Evolutionary conservation across 2,113 vertebrate genomes (phyloP).

Genomic region (Cyprichromis sp.): DNA sequence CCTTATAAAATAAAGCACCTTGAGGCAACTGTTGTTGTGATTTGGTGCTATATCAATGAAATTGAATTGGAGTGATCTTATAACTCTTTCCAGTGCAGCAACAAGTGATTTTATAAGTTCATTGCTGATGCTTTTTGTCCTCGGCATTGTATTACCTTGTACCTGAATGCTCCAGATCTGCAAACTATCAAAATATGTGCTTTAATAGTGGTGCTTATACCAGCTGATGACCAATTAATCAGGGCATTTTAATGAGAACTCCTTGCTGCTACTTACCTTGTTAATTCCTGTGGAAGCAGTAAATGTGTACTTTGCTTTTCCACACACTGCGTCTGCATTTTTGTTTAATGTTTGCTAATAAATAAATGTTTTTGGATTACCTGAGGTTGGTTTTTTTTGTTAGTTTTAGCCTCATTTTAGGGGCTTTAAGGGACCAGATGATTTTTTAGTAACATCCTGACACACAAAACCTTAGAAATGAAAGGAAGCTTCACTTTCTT

Average conservation of each 20-base stretch:
- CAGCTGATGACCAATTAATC: background rate
- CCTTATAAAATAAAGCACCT: background rate
- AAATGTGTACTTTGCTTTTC: background rate
- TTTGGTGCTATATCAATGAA: background rate
- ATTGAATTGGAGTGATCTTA: background rate
- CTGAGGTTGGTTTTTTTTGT: background rate
- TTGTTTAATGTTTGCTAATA: background rate
- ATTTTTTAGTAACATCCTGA: background rate
- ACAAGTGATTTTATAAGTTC: background rate
- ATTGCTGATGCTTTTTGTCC: background rate
- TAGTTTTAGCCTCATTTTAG: background rate
- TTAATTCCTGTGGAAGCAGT: background rate
- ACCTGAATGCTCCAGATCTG: background rate
- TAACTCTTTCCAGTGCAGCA: background rate
- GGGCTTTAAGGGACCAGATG: background rate
- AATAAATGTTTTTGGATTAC: background rate
- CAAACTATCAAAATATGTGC: background rate
- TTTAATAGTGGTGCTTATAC: background rate
- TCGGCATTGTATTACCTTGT: background rate
- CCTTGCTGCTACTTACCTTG: background rate
- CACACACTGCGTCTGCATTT: background rate
- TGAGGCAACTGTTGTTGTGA: background rate
- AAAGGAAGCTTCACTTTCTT: background rate
- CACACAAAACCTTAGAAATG: background rate
- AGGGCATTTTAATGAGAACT: background rate